A percentile compares a stretch with the other conserved stretches of the same genome.
phyloP scores from a whole-genome alignment of 2,113 vertebrate species.

The Aldabrachelys gigantea region DNA sequence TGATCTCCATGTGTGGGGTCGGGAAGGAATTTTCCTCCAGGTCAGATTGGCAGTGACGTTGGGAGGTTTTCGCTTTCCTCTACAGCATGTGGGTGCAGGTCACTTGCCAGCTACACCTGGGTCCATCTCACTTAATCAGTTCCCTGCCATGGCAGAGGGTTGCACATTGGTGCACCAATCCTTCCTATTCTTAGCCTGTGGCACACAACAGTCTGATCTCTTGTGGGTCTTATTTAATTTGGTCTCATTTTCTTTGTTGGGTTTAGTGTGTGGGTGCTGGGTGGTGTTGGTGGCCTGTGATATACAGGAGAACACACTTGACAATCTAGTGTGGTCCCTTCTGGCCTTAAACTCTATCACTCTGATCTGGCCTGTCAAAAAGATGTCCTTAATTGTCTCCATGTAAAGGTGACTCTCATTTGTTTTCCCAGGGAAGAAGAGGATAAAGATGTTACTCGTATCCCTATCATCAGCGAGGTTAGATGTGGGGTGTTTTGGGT shows the following conservation, averaged over 20 bases:
- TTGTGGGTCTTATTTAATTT: background rate
- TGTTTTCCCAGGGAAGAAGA: constrained; percentile 59
- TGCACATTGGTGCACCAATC: background rate
- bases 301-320: background rate
- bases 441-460: constrained; percentile 60
- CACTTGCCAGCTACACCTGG: background rate
- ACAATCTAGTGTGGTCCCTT: background rate
- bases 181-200: background rate
- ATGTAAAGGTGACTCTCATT: background rate
- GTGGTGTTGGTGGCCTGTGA: background rate
- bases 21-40: background rate
- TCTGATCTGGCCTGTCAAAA: background rate
- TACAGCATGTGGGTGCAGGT: background rate
- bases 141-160: background rate
- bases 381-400: background rate
- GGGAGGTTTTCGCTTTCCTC: background rate
- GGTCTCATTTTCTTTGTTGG: background rate
- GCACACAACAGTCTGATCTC: background rate
- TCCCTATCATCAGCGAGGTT: constrained; percentile 65
- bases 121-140: background rate
- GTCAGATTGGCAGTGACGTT: background rate
- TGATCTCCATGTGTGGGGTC: background rate
- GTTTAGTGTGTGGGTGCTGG: background rate
- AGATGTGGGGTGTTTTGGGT: background rate
- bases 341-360: background rate